These are phyloP conservation scores for Drosophila antonietae DNA, from an alignment of 2,888 invertebrate genomes.

Conservation along the genomic window DNA sequence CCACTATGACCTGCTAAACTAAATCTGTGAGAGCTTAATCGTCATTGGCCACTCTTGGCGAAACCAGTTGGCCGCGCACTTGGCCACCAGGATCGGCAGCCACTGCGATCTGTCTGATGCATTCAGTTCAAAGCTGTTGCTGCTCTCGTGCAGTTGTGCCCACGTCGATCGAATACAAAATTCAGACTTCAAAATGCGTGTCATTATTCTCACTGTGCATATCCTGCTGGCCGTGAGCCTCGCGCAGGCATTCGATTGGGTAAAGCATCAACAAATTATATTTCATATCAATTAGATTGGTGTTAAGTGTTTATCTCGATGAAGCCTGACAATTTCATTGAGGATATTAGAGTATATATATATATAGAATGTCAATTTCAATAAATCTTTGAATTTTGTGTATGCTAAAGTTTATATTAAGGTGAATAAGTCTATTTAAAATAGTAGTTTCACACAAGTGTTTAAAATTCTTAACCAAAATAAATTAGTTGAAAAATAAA, in stretches of 20 bases:
- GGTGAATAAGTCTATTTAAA: no score
- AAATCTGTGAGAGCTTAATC: constrained; percentile 51
- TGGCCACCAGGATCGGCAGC: constrained; percentile 46
- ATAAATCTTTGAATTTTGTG: neutral
- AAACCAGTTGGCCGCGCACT: constrained; percentile 64
- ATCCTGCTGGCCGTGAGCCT: constrained; percentile 59
- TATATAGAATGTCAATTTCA: neutral
- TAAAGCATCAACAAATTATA: constrained; percentile 14
- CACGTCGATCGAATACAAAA: constrained; percentile 21
- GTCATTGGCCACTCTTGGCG: neutral
- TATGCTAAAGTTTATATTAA: neutral
- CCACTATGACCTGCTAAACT: constrained; percentile 69
- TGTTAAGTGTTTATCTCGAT: neutral
- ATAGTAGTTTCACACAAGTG: no score
- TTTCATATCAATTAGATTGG: neutral
- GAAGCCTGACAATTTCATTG: no score
- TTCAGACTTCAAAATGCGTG: constrained; percentile 42
- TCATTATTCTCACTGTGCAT: constrained; percentile 33
- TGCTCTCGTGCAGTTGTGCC: constrained; percentile 72
- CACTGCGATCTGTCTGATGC: constrained; percentile 47
- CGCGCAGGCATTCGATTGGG: constrained; percentile 37
- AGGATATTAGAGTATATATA: no score
- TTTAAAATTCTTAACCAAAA: no score
- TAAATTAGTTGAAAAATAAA: no score
- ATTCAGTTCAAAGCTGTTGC: constrained; percentile 69